Evolutionary conservation across 2,113 vertebrate genomes (phyloP).

Genomic region (Percopsis transmontana): DNA sequence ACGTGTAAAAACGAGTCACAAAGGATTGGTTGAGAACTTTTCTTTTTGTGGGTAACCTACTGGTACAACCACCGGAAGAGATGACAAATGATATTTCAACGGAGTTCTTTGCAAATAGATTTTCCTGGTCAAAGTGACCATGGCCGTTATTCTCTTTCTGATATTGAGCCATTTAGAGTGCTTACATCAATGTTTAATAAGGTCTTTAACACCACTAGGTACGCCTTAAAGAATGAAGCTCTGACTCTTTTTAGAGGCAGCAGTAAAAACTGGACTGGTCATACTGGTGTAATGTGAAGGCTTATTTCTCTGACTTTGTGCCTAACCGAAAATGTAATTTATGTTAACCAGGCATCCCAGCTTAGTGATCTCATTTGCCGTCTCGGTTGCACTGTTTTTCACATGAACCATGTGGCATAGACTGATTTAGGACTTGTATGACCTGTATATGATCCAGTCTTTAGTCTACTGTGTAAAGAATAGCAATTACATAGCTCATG

Average conservation of each 20-base stretch:
- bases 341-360: constrained; percentile 54
- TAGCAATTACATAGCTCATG: constrained; percentile 33
- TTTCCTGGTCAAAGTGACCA: constrained; percentile 34
- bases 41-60: constrained; percentile 56
- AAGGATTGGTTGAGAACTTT: constrained; percentile 12
- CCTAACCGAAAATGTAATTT: constrained; percentile 70
- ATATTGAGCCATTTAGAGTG: constrained; percentile 48
- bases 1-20: constrained; percentile 49
- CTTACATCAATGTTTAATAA: constrained; percentile 47
- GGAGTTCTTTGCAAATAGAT: constrained; percentile 41
- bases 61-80: constrained; percentile 19
- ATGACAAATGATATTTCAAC: constrained; percentile 10
- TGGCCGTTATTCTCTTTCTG: constrained; percentile 39
- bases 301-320: constrained; percentile 67
- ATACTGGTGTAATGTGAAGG: constrained; percentile 50
- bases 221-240: constrained; percentile 67
- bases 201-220: constrained; percentile 66
- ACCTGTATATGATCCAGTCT: constrained; percentile 41
- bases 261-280: constrained; percentile 39
- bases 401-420: constrained; percentile 2
- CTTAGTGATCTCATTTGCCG: constrained; percentile 56
- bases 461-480: constrained; percentile 34
- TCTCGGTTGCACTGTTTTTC: constrained; percentile 54
- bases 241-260: constrained; percentile 36
- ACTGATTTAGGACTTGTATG: constrained; percentile 53